Conservation (phyloP, 2,888 invertebrate genomes). For the Polyommatus iphigenia region DNA sequence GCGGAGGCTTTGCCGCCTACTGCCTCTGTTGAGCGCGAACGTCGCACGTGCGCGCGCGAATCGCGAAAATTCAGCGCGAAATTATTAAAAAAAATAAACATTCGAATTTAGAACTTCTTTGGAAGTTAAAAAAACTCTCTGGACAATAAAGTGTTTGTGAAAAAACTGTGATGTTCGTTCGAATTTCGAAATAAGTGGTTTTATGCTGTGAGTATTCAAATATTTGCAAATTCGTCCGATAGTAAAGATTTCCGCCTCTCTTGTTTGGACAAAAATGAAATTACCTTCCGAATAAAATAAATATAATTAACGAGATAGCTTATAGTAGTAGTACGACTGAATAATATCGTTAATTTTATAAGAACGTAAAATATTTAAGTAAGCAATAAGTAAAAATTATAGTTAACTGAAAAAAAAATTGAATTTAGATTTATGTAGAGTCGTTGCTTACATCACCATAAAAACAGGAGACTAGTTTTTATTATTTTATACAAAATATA, state of each 20-base stretch:
- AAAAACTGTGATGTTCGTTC: not conserved
- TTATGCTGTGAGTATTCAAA: not conserved
- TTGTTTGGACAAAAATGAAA: not conserved
- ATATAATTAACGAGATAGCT: not conserved
- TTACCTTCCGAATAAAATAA: not conserved
- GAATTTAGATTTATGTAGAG: too few species aligned
- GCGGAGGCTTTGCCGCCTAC: constrained; percentile 58
- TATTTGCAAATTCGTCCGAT: not conserved
- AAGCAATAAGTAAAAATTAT: too few species aligned
- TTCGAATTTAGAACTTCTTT: not conserved
- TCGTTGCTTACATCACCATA: too few species aligned
- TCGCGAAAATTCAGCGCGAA: not conserved
- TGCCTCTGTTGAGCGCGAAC: constrained; percentile 45
- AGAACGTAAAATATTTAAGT: not conserved
- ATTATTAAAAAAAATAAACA: constrained; percentile 8
- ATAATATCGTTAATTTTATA: not conserved
- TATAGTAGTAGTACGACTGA: not conserved
- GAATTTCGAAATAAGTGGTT: not conserved
- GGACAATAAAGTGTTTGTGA: constrained; percentile 22
- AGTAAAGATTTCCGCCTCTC: not conserved
- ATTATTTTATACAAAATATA: too few species aligned
- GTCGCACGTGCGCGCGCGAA: constrained; percentile 49
- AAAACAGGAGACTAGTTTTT: too few species aligned
- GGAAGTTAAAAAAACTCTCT: constrained; percentile 16
- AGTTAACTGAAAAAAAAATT: too few species aligned